These are phyloP conservation scores for Nomada flava DNA, from an alignment of 2,888 invertebrate genomes.

Conservation along the genomic window DNA sequence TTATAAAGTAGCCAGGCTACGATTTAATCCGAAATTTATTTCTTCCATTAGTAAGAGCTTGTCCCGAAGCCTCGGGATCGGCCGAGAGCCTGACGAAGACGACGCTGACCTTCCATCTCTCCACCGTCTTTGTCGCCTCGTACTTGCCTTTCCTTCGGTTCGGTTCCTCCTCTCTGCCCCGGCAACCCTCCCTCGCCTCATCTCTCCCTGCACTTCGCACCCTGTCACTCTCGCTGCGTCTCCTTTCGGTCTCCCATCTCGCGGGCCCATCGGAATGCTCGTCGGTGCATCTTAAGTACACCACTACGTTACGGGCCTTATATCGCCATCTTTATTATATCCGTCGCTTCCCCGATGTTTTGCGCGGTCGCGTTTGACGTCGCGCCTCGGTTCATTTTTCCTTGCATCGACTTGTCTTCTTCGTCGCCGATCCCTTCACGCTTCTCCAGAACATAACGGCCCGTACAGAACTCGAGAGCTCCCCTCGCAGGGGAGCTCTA, in stretches of 20 bases:
- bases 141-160: conserved; percentile 60
- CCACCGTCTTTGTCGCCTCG: conserved; percentile 61
- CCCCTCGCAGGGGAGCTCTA: too few species aligned
- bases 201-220: conserved; percentile 20
- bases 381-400: conserved; percentile 57
- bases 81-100: conserved; percentile 82
- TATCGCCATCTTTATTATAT: conserved; percentile 84
- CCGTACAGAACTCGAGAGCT: background rate
- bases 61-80: conserved; percentile 80
- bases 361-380: conserved; percentile 77
- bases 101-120: conserved; percentile 70
- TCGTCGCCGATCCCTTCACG: conserved; percentile 1
- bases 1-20: conserved; percentile 84
- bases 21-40: conserved; percentile 85
- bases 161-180: conserved; percentile 36
- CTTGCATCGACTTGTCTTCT: conserved; percentile 21
- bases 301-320: conserved; percentile 83
- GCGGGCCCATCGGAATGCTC: conserved; percentile 81
- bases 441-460: background rate
- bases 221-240: conserved; percentile 43
- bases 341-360: conserved; percentile 71
- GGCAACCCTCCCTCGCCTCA: background rate
- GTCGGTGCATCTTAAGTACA: conserved; percentile 76
- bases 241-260: conserved; percentile 58
- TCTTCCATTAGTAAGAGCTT: conserved; percentile 84